Conservation (phyloP, 2,797 vertebrate species). For the Antrozous pallidus region DNA sequence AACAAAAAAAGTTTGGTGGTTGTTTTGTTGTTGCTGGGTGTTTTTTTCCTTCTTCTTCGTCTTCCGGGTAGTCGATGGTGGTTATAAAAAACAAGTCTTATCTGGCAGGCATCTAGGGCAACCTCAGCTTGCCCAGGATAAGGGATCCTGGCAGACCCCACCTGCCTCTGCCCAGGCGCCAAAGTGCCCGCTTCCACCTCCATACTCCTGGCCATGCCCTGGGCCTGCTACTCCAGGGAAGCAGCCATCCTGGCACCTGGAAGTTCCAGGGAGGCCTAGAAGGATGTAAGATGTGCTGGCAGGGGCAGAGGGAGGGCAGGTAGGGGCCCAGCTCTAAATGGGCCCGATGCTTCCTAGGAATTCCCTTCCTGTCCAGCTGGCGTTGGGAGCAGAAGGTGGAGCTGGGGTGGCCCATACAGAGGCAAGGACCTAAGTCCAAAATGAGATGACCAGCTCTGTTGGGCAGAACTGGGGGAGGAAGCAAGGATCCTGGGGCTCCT, state of each 20-base stretch:
- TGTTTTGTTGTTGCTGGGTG: conserved; percentile 48
- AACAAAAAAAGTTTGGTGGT: conserved; percentile 1
- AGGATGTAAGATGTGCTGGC: neutral
- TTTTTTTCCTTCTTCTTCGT: conserved; percentile 23
- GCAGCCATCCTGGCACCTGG: neutral
- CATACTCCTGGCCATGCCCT: neutral
- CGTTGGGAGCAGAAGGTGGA: neutral
- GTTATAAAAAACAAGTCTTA: conserved; percentile 63
- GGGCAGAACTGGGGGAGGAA: neutral
- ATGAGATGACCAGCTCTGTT: neutral
- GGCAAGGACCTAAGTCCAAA: neutral
- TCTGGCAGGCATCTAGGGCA: neutral
- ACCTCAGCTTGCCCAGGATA: neutral
- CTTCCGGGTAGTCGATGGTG: conserved; percentile 41
- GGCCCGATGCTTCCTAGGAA: conserved; percentile 43
- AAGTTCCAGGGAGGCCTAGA: neutral
- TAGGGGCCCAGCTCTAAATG: neutral
- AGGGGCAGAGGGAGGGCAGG: neutral
- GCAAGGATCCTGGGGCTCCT: too few relatives aligned
- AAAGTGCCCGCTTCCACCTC: neutral
- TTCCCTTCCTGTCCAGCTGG: neutral
- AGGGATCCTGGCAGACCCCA: neutral
- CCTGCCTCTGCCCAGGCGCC: neutral
- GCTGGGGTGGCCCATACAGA: neutral
- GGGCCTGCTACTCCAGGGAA: neutral